phyloP scores from a whole-genome alignment of 2,888 invertebrate species.

The Colostygia pectinataria region DNA sequence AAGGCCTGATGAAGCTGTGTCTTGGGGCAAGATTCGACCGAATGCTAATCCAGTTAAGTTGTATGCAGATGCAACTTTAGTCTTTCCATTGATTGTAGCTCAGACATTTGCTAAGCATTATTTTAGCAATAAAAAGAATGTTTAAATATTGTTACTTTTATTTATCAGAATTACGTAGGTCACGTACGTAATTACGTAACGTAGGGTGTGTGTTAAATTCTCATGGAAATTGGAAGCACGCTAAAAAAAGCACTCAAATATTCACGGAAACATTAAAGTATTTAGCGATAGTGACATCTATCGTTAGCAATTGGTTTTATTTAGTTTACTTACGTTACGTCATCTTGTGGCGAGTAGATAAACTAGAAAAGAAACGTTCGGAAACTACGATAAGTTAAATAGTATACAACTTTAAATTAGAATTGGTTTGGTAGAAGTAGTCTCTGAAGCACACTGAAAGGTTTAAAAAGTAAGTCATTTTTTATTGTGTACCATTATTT shows the following conservation, averaged over 20 bases:
- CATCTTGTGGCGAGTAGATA: conserved; percentile 41
- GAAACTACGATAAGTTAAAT: not conserved
- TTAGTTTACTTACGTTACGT: conserved; percentile 16
- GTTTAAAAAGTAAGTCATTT: no score
- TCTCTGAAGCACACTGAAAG: no score
- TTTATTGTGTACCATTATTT: no score
- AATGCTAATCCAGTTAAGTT: conserved; percentile 96
- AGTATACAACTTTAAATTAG: no score
- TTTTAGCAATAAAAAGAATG: conserved; percentile 80
- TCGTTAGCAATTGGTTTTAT: not conserved
- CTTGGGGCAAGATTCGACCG: conserved; percentile 98
- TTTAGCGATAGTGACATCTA: conserved; percentile 3
- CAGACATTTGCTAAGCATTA: conserved; percentile 95
- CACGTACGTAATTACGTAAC: no score
- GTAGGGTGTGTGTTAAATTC: no score
- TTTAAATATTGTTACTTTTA: conserved; percentile 43
- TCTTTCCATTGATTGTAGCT: conserved; percentile 97
- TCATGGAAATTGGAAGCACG: no score
- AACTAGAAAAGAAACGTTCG: conserved; percentile 12
- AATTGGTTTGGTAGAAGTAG: no score
- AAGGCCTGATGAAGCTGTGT: conserved; percentile 98
- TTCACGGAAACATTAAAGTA: no score
- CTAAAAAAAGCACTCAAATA: no score
- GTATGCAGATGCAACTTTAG: conserved; percentile 95
- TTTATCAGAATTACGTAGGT: conserved; percentile 2